Evolutionary conservation across 2,888 invertebrate genomes (phyloP).

Genomic region (Alcis repandata): DNA sequence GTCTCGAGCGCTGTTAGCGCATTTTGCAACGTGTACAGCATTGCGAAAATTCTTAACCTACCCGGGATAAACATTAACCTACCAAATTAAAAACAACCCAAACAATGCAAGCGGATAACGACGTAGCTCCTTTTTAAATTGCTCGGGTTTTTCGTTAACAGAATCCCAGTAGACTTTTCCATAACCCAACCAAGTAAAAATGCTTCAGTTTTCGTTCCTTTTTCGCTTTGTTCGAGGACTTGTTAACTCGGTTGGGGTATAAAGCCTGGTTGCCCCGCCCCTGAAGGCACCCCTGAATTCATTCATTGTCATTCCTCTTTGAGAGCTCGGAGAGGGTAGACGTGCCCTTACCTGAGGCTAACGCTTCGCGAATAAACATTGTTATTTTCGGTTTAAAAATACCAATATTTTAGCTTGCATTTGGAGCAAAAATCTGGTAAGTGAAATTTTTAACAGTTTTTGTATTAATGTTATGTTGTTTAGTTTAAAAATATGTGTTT

Average conservation of each 20-base stretch:
- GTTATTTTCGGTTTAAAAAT: constrained; percentile 29
- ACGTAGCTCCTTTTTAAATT: constrained; percentile 42
- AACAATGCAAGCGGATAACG: constrained; percentile 21
- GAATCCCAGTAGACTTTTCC: constrained; percentile 69
- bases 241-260: constrained; percentile 58
- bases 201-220: constrained; percentile 39
- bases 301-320: constrained; percentile 72
- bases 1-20: no score
- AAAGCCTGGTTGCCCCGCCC: constrained; percentile 73
- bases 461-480: not conserved
- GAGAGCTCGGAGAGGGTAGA: constrained; percentile 57
- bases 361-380: constrained; percentile 55
- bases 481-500: constrained; percentile 2
- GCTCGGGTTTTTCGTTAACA: constrained; percentile 47
- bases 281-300: constrained; percentile 72
- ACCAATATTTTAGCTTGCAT: constrained; percentile 26
- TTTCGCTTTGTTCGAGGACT: constrained; percentile 27
- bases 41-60: constrained; percentile 55
- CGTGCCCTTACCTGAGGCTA: constrained; percentile 48
- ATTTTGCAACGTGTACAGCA: constrained; percentile 41
- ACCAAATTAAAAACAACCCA: constrained; percentile 44
- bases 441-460: constrained; percentile 19
- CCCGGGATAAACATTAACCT: constrained; percentile 54
- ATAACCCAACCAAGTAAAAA: constrained; percentile 57
- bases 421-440: constrained; percentile 31